These are phyloP conservation scores for Nomada hirtipes DNA, from an alignment of 2,888 invertebrate species.

Conservation along the genomic window DNA sequence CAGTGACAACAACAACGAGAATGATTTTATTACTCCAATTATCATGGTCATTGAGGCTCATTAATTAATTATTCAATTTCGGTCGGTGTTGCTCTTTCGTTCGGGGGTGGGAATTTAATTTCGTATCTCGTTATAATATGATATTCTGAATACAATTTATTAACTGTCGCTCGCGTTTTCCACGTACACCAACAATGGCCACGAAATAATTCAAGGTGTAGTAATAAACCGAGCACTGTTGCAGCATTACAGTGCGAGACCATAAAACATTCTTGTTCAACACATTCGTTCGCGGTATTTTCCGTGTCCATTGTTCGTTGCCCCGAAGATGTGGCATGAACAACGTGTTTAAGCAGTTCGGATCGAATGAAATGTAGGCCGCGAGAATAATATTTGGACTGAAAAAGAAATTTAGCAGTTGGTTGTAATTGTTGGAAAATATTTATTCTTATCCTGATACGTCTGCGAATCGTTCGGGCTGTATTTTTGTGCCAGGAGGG, in stretches of 20 bases:
- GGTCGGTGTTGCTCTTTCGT: conserved; percentile 9
- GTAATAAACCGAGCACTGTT: conserved; percentile 16
- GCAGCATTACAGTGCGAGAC: too few species aligned
- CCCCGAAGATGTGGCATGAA: not conserved
- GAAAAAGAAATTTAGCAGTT: not conserved
- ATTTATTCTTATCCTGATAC: not conserved
- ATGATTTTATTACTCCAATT: conserved; percentile 10
- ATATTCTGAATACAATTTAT: conserved; percentile 16
- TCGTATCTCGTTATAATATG: conserved; percentile 19
- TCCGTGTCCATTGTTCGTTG: not conserved
- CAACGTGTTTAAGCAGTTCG: too few species aligned
- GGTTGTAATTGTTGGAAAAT: not conserved
- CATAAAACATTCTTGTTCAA: conserved; percentile 13
- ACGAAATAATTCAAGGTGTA: conserved; percentile 28
- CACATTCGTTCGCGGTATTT: not conserved
- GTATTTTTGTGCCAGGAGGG: not conserved
- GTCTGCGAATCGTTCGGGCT: not conserved
- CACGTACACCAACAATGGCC: not conserved
- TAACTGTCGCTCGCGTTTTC: not conserved
- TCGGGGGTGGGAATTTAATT: conserved; percentile 14
- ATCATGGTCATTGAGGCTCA: not conserved
- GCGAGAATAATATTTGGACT: too few species aligned
- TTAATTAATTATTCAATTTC: conserved; percentile 43
- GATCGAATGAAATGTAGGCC: too few species aligned
- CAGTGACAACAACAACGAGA: too few species aligned